These are phyloP conservation scores for Dromas ardeola DNA, from an alignment of 2,113 vertebrate genomes.

Conservation along the genomic window DNA sequence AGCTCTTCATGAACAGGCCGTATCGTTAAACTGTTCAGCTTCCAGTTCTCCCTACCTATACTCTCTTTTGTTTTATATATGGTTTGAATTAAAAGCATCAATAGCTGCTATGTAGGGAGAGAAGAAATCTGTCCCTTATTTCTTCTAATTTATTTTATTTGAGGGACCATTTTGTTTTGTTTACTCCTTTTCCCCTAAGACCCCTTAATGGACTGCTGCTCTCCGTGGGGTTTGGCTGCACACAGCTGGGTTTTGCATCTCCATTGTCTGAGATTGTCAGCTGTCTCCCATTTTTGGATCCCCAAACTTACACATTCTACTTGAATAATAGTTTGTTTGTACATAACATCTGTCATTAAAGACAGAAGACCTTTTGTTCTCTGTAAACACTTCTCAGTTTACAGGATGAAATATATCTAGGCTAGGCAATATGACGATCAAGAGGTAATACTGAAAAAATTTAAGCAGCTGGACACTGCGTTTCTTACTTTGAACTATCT, in stretches of 20 bases:
- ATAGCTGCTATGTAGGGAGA: not conserved
- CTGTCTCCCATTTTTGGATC: not conserved
- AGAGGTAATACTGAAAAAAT: not conserved
- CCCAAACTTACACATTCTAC: not conserved
- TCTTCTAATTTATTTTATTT: not conserved
- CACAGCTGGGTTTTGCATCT: not conserved
- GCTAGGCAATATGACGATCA: not conserved
- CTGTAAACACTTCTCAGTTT: not conserved
- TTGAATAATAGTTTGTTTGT: not conserved
- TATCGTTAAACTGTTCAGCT: not conserved
- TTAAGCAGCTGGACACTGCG: not conserved
- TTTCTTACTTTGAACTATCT: not conserved
- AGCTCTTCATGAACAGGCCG: not conserved
- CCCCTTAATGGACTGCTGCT: not conserved
- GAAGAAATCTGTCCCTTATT: not conserved
- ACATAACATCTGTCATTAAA: not conserved
- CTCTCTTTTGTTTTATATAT: not conserved
- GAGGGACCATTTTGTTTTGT: not conserved
- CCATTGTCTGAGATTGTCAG: not conserved
- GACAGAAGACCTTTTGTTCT: not conserved
- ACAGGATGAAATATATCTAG: not conserved
- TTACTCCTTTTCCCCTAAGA: not conserved
- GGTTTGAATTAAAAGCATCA: not conserved
- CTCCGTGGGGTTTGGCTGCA: not conserved
- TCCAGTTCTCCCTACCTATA: not conserved